Evolutionary conservation across 1,140 invertebrate genomes (phyloP).

Genomic region (Callitettix versicolor): DNA sequence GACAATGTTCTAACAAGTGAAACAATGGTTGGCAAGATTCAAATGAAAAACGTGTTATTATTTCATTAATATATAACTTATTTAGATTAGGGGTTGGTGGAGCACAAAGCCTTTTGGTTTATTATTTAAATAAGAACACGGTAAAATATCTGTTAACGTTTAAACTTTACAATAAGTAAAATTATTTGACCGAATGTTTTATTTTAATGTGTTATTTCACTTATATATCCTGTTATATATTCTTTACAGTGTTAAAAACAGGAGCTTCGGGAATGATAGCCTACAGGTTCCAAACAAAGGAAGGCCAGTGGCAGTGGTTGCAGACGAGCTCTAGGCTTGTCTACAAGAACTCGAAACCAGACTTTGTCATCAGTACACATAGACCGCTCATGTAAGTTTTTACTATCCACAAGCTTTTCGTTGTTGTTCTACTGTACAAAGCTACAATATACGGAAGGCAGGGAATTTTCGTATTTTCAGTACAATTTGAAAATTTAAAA

Average conservation of each 20-base stretch:
- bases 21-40: too few relatives aligned
- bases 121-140: too few relatives aligned
- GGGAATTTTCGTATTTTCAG: not conserved
- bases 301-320: slow-evolving; percentile 93
- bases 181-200: not conserved
- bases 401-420: too few relatives aligned
- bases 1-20: too few relatives aligned
- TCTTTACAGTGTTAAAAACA: slow-evolving; percentile 82
- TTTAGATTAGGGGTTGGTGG: too few relatives aligned
- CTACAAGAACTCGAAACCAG: slow-evolving; percentile 98
- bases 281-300: slow-evolving; percentile 89
- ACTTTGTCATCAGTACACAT: slow-evolving; percentile 97
- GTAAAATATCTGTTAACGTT: too few relatives aligned
- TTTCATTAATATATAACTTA: too few relatives aligned
- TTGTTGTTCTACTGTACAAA: too few relatives aligned
- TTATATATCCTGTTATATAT: slow-evolving; percentile 1
- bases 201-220: not conserved
- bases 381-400: slow-evolving; percentile 92
- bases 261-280: slow-evolving; percentile 97
- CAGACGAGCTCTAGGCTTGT: slow-evolving; percentile 94
- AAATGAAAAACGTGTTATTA: too few relatives aligned
- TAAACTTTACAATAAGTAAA: too few relatives aligned
- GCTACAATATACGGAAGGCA: not conserved
- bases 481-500: too few relatives aligned
- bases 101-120: too few relatives aligned